Evolutionary conservation across 2,888 invertebrate species (phyloP), one percentile per base, ranked within the genome.

Genomic region (Sclerodermus sp.): DNA sequence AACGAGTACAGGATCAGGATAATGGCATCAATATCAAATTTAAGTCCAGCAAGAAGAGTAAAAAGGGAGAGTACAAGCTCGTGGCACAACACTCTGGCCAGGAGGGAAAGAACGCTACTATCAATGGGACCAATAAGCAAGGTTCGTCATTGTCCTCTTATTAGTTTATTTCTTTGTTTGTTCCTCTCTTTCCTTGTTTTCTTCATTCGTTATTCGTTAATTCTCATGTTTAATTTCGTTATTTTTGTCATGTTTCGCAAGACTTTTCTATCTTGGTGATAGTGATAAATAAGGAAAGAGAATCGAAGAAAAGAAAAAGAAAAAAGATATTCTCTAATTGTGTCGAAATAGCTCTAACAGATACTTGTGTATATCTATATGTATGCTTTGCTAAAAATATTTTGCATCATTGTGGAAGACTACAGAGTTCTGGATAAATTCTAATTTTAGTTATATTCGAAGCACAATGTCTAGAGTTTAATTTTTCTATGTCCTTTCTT

Each of bases 1-100:
- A 61, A 53, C 66, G 64, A 49, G 71, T 68, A 57, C 73, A 73
- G 53, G 71, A 74, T 53, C 72, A 71, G 53, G 77, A 75, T 66
- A 73, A 74, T 67, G 77, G 77, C 40, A 74, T 77, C 57, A 74
- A 69, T 67, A 76, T 76, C 48, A 75, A 74, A 56, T 73, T 77
- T 53, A 71, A 71, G 13, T 43, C 68, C 37, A 53, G 55, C 40
- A 68, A 64, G 17, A 63, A 60, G 5, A 55, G 54, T 34, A 67
- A 55, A 31, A 70, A 66, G 48, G 69, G 68, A 29, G 70, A 68
- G 42, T 76, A 76, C 57, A 69, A 51, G 49, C 66, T 72, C 41
- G 73, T 76, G 23, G 58, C 68, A 44, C 63, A 60, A 29, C 50
- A 55, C 9, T 10, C 58, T 36, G 56, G 53, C 15, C 60, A 55